Conservation (phyloP, 2,113 vertebrate genomes). For the Entosphenus tridentatus region DNA sequence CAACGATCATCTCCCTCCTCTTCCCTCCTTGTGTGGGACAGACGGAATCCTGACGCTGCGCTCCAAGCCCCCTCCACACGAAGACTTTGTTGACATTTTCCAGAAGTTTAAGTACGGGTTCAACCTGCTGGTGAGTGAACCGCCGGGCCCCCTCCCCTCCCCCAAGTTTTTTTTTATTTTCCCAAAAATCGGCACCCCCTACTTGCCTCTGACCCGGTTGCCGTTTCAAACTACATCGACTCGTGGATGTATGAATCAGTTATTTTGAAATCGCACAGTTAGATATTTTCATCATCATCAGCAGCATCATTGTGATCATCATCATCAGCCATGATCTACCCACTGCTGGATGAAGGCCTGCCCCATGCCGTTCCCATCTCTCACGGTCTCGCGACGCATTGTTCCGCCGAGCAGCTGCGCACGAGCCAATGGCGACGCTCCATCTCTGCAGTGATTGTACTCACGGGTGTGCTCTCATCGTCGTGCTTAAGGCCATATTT, state of each 20-base stretch:
- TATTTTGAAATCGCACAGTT: not conserved
- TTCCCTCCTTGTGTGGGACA: conserved; percentile 13
- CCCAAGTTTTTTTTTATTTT: not conserved
- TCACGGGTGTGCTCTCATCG: no score
- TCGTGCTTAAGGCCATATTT: no score
- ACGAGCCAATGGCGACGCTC: no score
- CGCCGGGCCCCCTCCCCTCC: not conserved
- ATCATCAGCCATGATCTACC: no score
- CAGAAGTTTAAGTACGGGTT: conserved; percentile 95
- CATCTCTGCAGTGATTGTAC: no score
- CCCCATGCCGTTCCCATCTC: no score
- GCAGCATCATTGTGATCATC: not conserved
- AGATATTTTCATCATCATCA: not conserved
- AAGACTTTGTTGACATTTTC: conserved; percentile 73
- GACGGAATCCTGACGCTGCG: conserved; percentile 86
- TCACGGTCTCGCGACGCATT: no score
- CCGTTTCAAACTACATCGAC: not conserved
- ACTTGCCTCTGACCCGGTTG: not conserved
- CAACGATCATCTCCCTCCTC: not conserved
- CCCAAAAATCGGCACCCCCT: not conserved
- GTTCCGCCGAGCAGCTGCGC: no score
- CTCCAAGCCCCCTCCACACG: conserved; percentile 49
- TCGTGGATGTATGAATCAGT: not conserved
- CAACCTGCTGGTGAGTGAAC: conserved; percentile 60
- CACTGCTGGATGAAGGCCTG: no score